phyloP scores from a whole-genome alignment of 1,140 invertebrate genomes.

The Thalassaphorura encarpata region DNA sequence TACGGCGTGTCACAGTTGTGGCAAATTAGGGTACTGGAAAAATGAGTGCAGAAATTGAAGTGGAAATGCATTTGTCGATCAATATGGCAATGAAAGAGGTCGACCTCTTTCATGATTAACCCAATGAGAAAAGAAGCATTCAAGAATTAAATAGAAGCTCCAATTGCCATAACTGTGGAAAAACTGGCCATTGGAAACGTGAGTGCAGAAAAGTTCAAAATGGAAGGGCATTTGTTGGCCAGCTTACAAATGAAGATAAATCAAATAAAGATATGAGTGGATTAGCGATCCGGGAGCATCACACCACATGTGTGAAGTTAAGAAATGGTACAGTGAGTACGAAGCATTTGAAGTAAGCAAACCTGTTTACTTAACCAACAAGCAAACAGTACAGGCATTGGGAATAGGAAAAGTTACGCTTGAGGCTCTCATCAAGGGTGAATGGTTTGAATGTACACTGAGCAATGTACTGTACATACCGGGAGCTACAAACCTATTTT shows the following conservation, averaged over 20 bases:
- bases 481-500: slow-evolving; percentile 11
- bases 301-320: slow-evolving; percentile 6
- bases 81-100: not conserved
- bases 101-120: not conserved
- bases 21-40: not conserved
- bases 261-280: not conserved
- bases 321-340: slow-evolving; percentile 10
- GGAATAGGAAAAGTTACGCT: slow-evolving; percentile 11
- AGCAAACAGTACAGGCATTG: not conserved
- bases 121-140: slow-evolving; percentile 4
- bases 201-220: slow-evolving; percentile 2
- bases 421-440: not conserved
- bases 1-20: not conserved
- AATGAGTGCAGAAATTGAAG: not conserved
- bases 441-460: slow-evolving; percentile 2
- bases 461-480: slow-evolving; percentile 11
- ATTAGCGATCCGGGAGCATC: slow-evolving; percentile 17
- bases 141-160: not conserved
- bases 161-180: slow-evolving; percentile 2
- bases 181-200: slow-evolving; percentile 1
- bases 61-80: not conserved
- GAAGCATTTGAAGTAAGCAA: not conserved
- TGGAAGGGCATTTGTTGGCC: not conserved
- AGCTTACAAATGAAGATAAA: not conserved
- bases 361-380: slow-evolving; percentile 4